Evolutionary conservation across 2,113 vertebrate species (phyloP), one percentile per base, ranked within the genome.

Genomic region (Spea multiplicata): DNA sequence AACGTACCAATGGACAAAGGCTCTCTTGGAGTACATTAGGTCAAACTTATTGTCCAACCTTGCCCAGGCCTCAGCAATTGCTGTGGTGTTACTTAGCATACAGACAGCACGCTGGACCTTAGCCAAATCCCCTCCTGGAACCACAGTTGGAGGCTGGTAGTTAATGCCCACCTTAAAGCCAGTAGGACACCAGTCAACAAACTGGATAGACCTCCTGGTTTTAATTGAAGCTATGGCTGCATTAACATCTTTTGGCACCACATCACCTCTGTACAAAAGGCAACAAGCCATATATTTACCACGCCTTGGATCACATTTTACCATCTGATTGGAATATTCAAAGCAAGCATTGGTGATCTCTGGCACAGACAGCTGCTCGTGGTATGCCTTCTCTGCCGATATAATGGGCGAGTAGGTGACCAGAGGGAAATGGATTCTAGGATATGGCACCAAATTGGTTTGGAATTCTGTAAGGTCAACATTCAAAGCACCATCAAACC

Each of bases 1-100:
- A 5, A 88, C 83, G 0, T 88, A 88, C 88, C 88, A 88, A 53
- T 89, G 89, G 74, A 90, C 85, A 17, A 90, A 90, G 1, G 88
- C 88, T 0, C 88, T 0, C 79, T 87, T 90, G 70, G 88, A 87
- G 0, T 88, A 90, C 88, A 89, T 90, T 12, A 89, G 81, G 61
- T 90, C 88, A 0, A 89, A 90, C 80, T 88, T 88, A 79, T 88
- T 85, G 66, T 88, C 86, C 0, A 89, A 83, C 0, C 88, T 85
- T 0, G 88, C 86, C 0, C 88, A 81, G 68, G 82, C 82, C 75
- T 81, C 81, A 61, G 82, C 82, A 62, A 82, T 81, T 46, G 82
- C 82, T 61, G 81, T 85, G 62, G 83, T 84, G 44, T 84, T 84
- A 55, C 83, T 84, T 64, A 84, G 70, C 83, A 84, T 84, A 71